These are phyloP conservation scores for Lymantria monacha DNA, from an alignment of 2,888 invertebrate genomes.

Conservation along the genomic window DNA sequence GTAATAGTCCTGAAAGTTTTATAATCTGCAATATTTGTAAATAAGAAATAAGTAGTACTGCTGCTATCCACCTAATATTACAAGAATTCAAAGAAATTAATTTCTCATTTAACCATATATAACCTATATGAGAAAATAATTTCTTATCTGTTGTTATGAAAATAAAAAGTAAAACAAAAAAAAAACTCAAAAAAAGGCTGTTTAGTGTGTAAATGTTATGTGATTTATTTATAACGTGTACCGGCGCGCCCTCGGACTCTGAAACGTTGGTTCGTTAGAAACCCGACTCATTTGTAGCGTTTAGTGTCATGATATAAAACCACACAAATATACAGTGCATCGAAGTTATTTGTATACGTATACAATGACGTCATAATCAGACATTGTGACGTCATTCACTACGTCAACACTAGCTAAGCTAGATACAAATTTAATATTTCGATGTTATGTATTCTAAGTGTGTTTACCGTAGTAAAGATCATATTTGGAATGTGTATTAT, in stretches of 20 bases:
- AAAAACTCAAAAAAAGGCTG: conserved; percentile 73
- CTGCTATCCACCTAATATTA: conserved; percentile 5
- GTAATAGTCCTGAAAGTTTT: too few relatives aligned
- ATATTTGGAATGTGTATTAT: neutral
- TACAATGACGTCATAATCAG: neutral
- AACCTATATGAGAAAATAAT: conserved; percentile 14
- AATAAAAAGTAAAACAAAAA: conserved; percentile 39
- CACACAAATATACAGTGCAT: conserved; percentile 16
- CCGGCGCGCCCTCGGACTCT: conserved; percentile 55
- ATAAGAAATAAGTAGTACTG: neutral
- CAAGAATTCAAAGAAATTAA: conserved; percentile 21
- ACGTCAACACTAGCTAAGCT: neutral
- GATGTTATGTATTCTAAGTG: conserved; percentile 1
- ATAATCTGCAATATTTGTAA: too few relatives aligned
- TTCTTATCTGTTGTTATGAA: conserved; percentile 34
- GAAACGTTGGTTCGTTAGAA: conserved; percentile 40
- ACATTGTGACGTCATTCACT: neutral
- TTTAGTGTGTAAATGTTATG: conserved; percentile 56
- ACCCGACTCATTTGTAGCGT: conserved; percentile 71
- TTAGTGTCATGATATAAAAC: conserved; percentile 35
- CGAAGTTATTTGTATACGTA: neutral
- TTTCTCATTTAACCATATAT: conserved; percentile 22
- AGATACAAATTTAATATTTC: neutral
- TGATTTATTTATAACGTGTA: conserved; percentile 63
- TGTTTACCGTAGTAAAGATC: conserved; percentile 6